phyloP scores from a whole-genome alignment of 2,888 invertebrate genomes.

The Hydraecia micacea region DNA sequence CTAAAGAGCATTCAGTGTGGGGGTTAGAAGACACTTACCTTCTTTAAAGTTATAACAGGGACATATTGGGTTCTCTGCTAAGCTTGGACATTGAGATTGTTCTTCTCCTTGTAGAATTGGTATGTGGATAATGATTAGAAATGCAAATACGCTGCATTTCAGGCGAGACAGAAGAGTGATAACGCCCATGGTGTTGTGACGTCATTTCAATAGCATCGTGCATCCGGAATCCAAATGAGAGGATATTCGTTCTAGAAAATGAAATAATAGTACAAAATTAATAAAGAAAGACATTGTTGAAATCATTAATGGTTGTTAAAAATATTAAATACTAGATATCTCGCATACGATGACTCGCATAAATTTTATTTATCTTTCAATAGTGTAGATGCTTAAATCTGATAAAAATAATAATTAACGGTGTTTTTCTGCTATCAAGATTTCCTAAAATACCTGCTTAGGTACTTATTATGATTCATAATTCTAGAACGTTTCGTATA shows the following conservation, averaged over 20 bases:
- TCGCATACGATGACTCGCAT: constrained; percentile 30
- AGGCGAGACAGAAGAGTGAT: constrained; percentile 82
- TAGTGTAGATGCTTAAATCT: constrained; percentile 6
- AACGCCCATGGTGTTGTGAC: constrained; percentile 84
- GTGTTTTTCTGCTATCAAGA: background rate
- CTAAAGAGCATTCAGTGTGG: background rate
- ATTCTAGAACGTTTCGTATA: background rate
- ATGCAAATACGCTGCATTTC: constrained; percentile 89
- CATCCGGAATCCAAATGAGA: constrained; percentile 74
- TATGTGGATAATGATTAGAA: constrained; percentile 87
- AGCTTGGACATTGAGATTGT: constrained; percentile 92
- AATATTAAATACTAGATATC: constrained; percentile 12
- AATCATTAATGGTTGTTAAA: constrained; percentile 18
- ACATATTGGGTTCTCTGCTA: constrained; percentile 95
- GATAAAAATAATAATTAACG: constrained; percentile 29
- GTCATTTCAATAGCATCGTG: constrained; percentile 89
- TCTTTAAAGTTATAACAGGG: constrained; percentile 98
- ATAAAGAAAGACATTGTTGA: background rate
- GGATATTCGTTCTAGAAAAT: constrained; percentile 67
- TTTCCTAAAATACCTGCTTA: background rate
- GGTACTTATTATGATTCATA: background rate
- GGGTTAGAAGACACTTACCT: constrained; percentile 85
- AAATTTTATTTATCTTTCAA: constrained; percentile 33
- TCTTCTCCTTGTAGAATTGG: constrained; percentile 90
- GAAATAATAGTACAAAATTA: constrained; percentile 28